Conservation (phyloP, 2,797 vertebrate genomes). For the Anguilla obscura region DNA sequence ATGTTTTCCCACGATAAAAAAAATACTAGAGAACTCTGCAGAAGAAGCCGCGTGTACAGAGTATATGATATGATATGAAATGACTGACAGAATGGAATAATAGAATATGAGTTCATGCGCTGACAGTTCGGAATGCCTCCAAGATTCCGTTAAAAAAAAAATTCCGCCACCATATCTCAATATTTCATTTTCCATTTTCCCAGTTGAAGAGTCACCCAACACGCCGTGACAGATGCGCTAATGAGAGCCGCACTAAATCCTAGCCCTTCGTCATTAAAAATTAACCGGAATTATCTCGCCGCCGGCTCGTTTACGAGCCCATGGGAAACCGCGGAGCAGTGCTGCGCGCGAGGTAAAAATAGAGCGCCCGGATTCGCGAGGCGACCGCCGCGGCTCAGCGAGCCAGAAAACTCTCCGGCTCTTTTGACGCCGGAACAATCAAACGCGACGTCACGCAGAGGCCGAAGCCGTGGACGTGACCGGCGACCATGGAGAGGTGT, state of each 20-base stretch:
- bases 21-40: not conserved
- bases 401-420: constrained; percentile 28
- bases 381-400: constrained; percentile 31
- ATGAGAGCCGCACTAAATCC: constrained; percentile 31
- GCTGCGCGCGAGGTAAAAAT: not conserved
- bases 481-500: not conserved
- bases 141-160: not conserved
- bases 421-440: constrained; percentile 20
- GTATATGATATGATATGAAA: not conserved
- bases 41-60: not conserved
- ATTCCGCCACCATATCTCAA: not conserved
- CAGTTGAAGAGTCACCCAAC: not conserved
- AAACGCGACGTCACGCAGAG: not conserved
- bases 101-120: not conserved
- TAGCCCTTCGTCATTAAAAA: constrained; percentile 33
- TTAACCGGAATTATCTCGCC: constrained; percentile 20
- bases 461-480: not conserved
- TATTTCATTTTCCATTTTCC: not conserved
- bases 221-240: constrained; percentile 10
- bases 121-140: not conserved
- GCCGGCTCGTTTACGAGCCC: not conserved
- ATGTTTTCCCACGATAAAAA: not conserved
- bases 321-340: not conserved
- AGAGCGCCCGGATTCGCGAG: constrained; percentile 16
- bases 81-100: not conserved